A percentile compares a stretch with the other conserved stretches of the same genome.
These are phyloP conservation scores for Tyrophagus putrescentiae DNA, from an alignment of 1,140 invertebrate species.

Conservation along the genomic window DNA sequence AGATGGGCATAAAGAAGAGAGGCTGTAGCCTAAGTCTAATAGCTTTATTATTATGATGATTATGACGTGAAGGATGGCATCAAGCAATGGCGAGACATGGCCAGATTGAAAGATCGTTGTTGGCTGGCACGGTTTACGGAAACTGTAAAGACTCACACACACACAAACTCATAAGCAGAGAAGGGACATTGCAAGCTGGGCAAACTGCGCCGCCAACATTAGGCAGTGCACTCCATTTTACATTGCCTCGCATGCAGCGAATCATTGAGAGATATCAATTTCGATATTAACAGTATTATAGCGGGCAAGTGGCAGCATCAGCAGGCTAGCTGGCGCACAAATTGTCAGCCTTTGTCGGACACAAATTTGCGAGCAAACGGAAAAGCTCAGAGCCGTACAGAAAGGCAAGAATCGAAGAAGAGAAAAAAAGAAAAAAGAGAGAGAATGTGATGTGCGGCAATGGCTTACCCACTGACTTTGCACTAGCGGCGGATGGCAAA, in stretches of 20 bases:
- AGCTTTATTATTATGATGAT: constrained; percentile 16
- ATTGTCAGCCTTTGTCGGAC: too few relatives aligned
- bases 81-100: neutral
- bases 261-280: constrained; percentile 9
- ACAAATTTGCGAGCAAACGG: neutral
- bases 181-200: too few relatives aligned
- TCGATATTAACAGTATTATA: neutral
- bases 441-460: too few relatives aligned
- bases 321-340: neutral
- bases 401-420: neutral
- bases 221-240: neutral
- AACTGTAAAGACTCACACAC: too few relatives aligned
- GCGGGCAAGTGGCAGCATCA: neutral
- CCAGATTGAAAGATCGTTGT: neutral
- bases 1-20: neutral
- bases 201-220: neutral
- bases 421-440: too few relatives aligned
- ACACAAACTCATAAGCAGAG: too few relatives aligned
- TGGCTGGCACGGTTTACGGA: constrained; percentile 7
- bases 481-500: too few relatives aligned
- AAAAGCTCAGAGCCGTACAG: neutral
- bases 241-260: neutral
- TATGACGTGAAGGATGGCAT: constrained; percentile 11
- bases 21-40: constrained; percentile 1
- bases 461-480: too few relatives aligned